phyloP scores from a whole-genome alignment of 2,888 invertebrate genomes.

The Hydropsyche betteni region DNA sequence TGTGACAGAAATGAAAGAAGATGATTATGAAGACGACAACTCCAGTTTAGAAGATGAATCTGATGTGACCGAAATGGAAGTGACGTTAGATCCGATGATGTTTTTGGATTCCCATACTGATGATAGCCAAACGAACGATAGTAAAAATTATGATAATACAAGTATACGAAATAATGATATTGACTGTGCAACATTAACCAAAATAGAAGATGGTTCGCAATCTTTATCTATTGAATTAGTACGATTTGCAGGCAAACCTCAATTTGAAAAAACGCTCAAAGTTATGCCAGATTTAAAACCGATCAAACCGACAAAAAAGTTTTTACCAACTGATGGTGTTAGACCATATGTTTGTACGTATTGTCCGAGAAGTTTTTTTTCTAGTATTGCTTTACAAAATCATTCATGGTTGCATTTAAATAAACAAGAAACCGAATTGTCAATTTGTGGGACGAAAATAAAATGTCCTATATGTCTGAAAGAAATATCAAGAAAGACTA shows the following conservation, averaged over 20 bases:
- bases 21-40: conserved; percentile 52
- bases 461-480: conserved; percentile 71
- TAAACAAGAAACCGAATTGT: conserved; percentile 50
- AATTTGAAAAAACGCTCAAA: conserved; percentile 45
- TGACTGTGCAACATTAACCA: conserved; percentile 38
- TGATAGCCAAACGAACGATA: conserved; percentile 54
- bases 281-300: conserved; percentile 49
- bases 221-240: conserved; percentile 59
- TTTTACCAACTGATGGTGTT: conserved; percentile 53
- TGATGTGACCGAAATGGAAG: conserved; percentile 70
- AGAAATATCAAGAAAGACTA: conserved; percentile 69
- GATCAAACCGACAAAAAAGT: conserved; percentile 52
- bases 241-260: conserved; percentile 44
- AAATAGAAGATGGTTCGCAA: conserved; percentile 20
- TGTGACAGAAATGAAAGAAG: conserved; percentile 60
- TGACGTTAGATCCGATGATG: conserved; percentile 75
- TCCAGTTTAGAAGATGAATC: conserved; percentile 52
- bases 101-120: conserved; percentile 69
- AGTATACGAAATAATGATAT: conserved; percentile 33
- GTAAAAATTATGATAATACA: conserved; percentile 49
- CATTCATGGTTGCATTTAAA: conserved; percentile 69
- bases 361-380: conserved; percentile 66
- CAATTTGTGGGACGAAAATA: conserved; percentile 52
- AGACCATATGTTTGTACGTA: conserved; percentile 68
- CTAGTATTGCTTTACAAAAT: conserved; percentile 69